Conservation (phyloP, 2,797 vertebrate genomes). For the Bryconaethiops microstoma region DNA sequence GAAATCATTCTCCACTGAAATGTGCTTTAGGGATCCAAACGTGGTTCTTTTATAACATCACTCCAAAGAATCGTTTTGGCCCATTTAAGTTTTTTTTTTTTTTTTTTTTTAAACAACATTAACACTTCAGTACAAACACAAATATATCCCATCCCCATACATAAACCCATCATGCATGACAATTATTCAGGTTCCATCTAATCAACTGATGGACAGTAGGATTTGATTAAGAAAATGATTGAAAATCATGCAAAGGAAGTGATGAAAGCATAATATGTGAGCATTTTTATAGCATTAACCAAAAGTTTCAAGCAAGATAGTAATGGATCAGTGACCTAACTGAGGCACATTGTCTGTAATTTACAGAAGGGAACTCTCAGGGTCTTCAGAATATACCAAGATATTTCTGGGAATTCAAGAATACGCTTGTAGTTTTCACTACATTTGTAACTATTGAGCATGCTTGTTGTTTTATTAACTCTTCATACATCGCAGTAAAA, state of each 20-base stretch:
- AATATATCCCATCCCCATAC: not conserved
- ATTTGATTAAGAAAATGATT: not conserved
- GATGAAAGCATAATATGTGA: not conserved
- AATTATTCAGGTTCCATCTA: not conserved
- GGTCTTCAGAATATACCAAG: too few species aligned
- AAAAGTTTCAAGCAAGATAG: not conserved
- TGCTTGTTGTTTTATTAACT: not conserved
- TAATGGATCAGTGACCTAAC: not conserved
- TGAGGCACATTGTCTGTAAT: not conserved
- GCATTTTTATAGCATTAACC: not conserved
- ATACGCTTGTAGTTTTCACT: too few species aligned
- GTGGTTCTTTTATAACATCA: not conserved
- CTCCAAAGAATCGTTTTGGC: not conserved
- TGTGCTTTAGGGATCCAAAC: not conserved
- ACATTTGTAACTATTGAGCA: too few species aligned
- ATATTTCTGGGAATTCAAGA: too few species aligned
- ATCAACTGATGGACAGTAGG: not conserved
- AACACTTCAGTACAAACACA: not conserved
- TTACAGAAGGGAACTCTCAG: too few species aligned
- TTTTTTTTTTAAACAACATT: not conserved
- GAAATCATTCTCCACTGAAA: not conserved
- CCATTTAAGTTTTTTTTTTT: not conserved
- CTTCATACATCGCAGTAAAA: too few species aligned
- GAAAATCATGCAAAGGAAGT: conserved; percentile 20
- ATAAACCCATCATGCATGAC: conserved; percentile 17